Base-by-base conservation (phyloP, 2,888 invertebrate genomes). In the Pristionchus exspectatus region DNA sequence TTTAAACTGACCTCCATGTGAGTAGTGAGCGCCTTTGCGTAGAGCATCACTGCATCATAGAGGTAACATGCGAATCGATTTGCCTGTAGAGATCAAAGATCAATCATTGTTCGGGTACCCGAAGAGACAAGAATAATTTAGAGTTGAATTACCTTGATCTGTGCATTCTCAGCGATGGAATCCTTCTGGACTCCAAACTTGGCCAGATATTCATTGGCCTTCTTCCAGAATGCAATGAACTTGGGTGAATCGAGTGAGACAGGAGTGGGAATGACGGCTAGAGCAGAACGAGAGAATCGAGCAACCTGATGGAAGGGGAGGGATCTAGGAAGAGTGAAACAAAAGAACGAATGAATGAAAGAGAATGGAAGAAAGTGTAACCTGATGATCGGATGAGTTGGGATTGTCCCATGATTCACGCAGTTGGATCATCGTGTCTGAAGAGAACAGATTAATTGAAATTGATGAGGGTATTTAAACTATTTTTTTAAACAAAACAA, bases 261-360 rank as follows among this genome's bases (percentile, higher is more conserved):
- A 84, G 98, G 97, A 38, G 98, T 97, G 0, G 97, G 97, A 1
- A 97, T 97, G 77, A 98, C 97, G 33, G 98, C 97, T 90, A 98
- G 96, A 50, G 98, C 96, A 4, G 97, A 98, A 94, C 97, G 96
- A 2, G 97, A 97, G 84, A 95, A 95, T 59, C 95, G 94, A 66
- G 95, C 93, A 89, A 95, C 94, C 72, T 90, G 90, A 90, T 33
- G 33, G 44, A 44, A 50, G 77, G 30, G 16, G 24, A 24, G 77
- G 44, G 16, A 44, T 21, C 18, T 18, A 69, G 69, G 38, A 5
- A 1, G 69, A 69, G 30, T 24, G 14, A 69, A 66, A 38, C 9
- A 12, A 1, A 50, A 50, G 44, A 50, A 21, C 2, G 5, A 63
- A 63, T 18, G 12, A 63, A 21, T 24, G 12, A 16, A 7, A 59